These are phyloP conservation scores for Drosophila ficusphila DNA, from an alignment of 1,140 invertebrate genomes.

Conservation along the genomic window DNA sequence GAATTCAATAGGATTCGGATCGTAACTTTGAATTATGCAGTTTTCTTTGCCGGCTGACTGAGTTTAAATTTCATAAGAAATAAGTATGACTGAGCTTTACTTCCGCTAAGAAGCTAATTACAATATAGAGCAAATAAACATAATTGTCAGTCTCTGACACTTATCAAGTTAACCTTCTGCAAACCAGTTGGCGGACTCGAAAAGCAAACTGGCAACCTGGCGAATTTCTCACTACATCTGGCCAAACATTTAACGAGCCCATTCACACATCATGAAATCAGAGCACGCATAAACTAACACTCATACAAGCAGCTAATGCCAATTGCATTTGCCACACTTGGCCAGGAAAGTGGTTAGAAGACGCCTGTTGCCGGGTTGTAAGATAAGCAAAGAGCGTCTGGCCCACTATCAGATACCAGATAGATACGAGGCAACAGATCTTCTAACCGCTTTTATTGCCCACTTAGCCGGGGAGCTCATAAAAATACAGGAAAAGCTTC, in stretches of 20 bases:
- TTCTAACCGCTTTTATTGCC: slow-evolving; percentile 34
- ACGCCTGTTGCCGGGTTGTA: slow-evolving; percentile 18
- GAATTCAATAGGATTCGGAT: slow-evolving; percentile 16
- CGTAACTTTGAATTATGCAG: slow-evolving; percentile 8
- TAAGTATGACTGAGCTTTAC: not conserved
- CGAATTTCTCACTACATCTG: slow-evolving; percentile 28
- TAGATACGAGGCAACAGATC: slow-evolving; percentile 32
- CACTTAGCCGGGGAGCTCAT: slow-evolving; percentile 28
- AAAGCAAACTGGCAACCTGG: slow-evolving; percentile 15
- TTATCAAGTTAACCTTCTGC: slow-evolving; percentile 6
- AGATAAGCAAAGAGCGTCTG: slow-evolving; percentile 53
- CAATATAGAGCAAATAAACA: slow-evolving; percentile 6
- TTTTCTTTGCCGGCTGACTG: too few relatives aligned
- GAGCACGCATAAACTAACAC: slow-evolving; percentile 58
- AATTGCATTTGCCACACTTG: slow-evolving; percentile 34
- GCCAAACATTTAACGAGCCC: slow-evolving; percentile 41
- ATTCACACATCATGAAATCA: slow-evolving; percentile 55
- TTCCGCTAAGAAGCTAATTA: not conserved
- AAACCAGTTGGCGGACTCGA: slow-evolving; percentile 10
- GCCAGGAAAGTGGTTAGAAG: slow-evolving; percentile 59
- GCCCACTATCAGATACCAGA: slow-evolving; percentile 27
- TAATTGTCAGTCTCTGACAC: not conserved
- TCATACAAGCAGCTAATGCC: slow-evolving; percentile 22
- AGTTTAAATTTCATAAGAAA: too few relatives aligned
- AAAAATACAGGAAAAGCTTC: slow-evolving; percentile 61